Percentiles rank a stretch among this genome's conserved stretches.
phyloP scores from a whole-genome alignment of 1,140 invertebrate species.

The Drosophila repletoides region DNA sequence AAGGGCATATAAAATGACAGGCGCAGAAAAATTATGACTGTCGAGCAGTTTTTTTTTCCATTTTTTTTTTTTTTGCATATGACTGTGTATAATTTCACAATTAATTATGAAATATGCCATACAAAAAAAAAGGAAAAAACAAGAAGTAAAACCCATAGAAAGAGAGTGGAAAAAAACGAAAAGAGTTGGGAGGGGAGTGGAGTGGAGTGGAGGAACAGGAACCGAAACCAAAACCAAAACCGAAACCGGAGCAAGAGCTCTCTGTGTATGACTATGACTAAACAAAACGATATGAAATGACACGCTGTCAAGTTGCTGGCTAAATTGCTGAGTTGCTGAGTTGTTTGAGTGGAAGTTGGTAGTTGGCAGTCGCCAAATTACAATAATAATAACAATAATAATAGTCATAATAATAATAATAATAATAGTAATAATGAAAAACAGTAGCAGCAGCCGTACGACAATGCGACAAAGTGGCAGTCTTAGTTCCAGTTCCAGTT shows the following conservation, averaged over 20 bases:
- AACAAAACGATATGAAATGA: constrained; percentile 76
- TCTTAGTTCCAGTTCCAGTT: constrained; percentile 34
- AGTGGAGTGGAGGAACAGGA: background rate
- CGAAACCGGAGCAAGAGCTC: background rate
- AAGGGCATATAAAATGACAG: constrained; percentile 48
- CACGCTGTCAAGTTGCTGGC: constrained; percentile 58
- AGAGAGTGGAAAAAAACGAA: constrained; percentile 8
- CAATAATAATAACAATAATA: constrained; percentile 77
- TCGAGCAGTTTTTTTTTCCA: too few relatives aligned
- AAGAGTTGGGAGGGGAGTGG: background rate
- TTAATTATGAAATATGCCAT: constrained; percentile 73
- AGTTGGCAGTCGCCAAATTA: constrained; percentile 63
- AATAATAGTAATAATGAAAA: constrained; percentile 71
- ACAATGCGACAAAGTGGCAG: constrained; percentile 75
- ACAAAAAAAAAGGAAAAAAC: constrained; percentile 25
- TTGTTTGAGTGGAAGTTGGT: constrained; percentile 19
- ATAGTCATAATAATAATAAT: constrained; percentile 77
- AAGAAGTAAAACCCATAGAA: constrained; percentile 2
- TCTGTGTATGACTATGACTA: constrained; percentile 64
- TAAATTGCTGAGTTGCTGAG: background rate
- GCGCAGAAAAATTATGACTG: constrained; percentile 51
- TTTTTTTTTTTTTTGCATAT: constrained; percentile 73
- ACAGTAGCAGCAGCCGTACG: constrained; percentile 70
- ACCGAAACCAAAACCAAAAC: background rate
- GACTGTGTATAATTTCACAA: constrained; percentile 72